Evolutionary conservation across 2,797 vertebrate species (phyloP), one percentile per base, ranked within the genome.

Genomic region (Mormyrus proboscirostris): DNA sequence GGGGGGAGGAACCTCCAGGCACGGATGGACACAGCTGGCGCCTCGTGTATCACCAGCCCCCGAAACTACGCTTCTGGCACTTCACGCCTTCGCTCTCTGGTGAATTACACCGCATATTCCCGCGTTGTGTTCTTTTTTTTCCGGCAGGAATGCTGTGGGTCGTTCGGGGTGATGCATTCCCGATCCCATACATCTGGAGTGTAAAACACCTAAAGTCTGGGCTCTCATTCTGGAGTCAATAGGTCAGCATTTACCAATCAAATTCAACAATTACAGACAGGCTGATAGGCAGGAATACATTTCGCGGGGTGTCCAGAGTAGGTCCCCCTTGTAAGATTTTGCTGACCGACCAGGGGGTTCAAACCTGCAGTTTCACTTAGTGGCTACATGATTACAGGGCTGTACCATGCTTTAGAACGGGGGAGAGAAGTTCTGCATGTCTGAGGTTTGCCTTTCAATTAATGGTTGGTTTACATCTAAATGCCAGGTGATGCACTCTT

Each of bases 401-500:
- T 29, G 82, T 22, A 51, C 69, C 16, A 2, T 47, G 38, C 38
- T 84, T 0, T 44, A 22, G 33, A 41, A 38, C 2, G 0, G 9
- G 1, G 73, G 69, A 51, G 69, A 25, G 47, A 50, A 50, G 4
- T 82, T 9, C 88, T 8, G 49, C 29, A 82, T 76, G 25, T 49
- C 12, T 14, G 51, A 19, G 4, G 57, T 22, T 41, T 8, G 55
- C 73, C n/a, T 84, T 53, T 59, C 76, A 47, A 29, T 59, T 59
- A 84, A 38, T 22, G 53, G 38, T 7, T 53, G 50, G 10, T 83
- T 25, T 44, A 53, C 76, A 83, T 38, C 73, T 59, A 33, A 79
- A 83, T 38, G n/a, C 33, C 53, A 89, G 73, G 9, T 83, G 76
- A 89, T 55, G 29, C 51, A 76, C 88, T 82, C 41, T 33, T 83